These are phyloP conservation scores for Morelia viridis DNA, from an alignment of 2,797 vertebrate species.

Conservation along the genomic window DNA sequence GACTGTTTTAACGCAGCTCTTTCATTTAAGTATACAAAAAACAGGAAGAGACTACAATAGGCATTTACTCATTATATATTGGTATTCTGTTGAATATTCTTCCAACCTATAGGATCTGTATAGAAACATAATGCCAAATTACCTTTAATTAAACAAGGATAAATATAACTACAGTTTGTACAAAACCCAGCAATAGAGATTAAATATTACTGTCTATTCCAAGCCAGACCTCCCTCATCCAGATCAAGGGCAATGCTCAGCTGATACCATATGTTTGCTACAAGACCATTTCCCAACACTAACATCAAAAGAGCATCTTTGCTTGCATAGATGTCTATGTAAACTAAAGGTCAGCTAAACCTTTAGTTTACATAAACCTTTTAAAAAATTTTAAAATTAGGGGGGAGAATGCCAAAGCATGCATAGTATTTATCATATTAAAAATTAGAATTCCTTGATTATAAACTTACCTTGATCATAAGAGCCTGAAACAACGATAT, in stretches of 20 bases:
- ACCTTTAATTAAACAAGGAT: background rate
- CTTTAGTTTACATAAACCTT: background rate
- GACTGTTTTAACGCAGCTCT: background rate
- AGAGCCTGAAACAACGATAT: too few species aligned
- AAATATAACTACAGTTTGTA: background rate
- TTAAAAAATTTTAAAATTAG: constrained; percentile 10
- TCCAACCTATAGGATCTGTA: background rate
- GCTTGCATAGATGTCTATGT: background rate
- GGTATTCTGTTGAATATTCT: background rate
- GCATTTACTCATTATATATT: background rate
- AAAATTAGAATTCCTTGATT: too few species aligned
- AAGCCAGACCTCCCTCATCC: too few species aligned
- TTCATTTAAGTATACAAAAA: background rate
- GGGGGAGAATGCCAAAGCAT: background rate
- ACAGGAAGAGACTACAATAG: background rate
- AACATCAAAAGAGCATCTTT: background rate
- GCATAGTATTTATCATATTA: too few species aligned
- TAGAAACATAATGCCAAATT: background rate
- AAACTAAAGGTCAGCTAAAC: background rate
- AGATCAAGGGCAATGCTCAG: background rate
- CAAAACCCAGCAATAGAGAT: background rate
- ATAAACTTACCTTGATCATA: too few species aligned
- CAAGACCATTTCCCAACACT: background rate
- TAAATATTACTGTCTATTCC: background rate
- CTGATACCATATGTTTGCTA: background rate